A percentile compares a stretch with the other conserved stretches of the same genome.
Conservation (phyloP, 2,888 invertebrate species). For the Scaeva pyrastri region DNA sequence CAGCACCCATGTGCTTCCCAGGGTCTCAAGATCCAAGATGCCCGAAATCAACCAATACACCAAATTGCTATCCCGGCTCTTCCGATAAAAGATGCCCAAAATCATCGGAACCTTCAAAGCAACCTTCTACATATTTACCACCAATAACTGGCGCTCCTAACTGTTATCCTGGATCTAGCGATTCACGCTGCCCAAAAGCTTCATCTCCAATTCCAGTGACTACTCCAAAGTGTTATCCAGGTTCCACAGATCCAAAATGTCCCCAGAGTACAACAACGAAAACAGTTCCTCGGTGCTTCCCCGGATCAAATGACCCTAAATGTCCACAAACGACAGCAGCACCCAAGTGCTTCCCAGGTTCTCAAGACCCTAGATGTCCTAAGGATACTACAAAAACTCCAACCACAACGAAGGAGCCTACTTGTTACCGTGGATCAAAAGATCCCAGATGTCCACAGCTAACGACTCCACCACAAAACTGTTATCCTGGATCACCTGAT, state of each 20-base stretch:
- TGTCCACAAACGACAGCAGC: slow-evolving; percentile 78
- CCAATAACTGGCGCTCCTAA: slow-evolving; percentile 73
- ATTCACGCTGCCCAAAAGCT: slow-evolving; percentile 57
- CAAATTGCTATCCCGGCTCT: slow-evolving; percentile 75
- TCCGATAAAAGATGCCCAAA: slow-evolving; percentile 72
- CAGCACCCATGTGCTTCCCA: slow-evolving; percentile 75
- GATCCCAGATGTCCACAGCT: slow-evolving; percentile 78
- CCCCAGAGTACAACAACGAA: neutral
- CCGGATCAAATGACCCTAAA: slow-evolving; percentile 80
- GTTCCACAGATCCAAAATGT: neutral
- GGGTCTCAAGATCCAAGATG: slow-evolving; percentile 77
- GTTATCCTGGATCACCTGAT: slow-evolving; percentile 78
- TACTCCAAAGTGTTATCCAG: slow-evolving; percentile 66
- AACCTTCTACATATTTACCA: slow-evolving; percentile 73
- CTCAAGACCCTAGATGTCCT: slow-evolving; percentile 79
- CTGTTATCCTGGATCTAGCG: slow-evolving; percentile 82
- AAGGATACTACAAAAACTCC: slow-evolving; percentile 61
- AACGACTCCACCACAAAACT: slow-evolving; percentile 69
- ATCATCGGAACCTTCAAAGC: neutral
- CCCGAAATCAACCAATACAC: too few species aligned
- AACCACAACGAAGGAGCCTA: slow-evolving; percentile 69
- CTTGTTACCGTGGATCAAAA: slow-evolving; percentile 68
- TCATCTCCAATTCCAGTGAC: neutral
- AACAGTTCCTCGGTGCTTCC: slow-evolving; percentile 51
- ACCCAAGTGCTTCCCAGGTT: slow-evolving; percentile 80